These are phyloP conservation scores for Phallusia fumigata DNA, from an alignment of 23 tunicate species.

Conservation along the genomic window DNA sequence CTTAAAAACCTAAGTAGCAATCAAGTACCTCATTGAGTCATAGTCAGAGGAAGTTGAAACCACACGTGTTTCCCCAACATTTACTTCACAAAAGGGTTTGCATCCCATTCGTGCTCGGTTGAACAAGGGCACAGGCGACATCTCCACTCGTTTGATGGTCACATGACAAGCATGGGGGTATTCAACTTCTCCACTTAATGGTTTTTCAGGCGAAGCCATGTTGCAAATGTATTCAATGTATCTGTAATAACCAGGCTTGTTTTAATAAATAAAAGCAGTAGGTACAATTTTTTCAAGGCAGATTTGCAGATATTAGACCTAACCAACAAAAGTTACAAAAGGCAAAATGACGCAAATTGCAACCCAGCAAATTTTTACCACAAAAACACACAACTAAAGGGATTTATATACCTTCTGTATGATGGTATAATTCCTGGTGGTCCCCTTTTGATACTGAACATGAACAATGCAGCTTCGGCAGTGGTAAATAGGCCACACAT, in stretches of 20 bases:
- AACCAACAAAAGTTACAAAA: too few relatives aligned
- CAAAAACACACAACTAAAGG: too few relatives aligned
- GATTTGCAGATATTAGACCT: too few relatives aligned
- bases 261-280: too few relatives aligned
- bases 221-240: conserved; percentile 83
- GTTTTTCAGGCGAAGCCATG: conserved; percentile 51
- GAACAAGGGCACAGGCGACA: conserved; percentile 88
- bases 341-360: too few relatives aligned
- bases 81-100: conserved; percentile 80
- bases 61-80: conserved; percentile 57
- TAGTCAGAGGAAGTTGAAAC: conserved; percentile 73
- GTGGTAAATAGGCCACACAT: conserved; percentile 68
- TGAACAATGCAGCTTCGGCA: conserved; percentile 74
- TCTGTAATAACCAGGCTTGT: conserved; percentile 20
- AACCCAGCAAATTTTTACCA: too few relatives aligned
- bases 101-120: conserved; percentile 80
- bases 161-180: conserved; percentile 52
- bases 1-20: not conserved
- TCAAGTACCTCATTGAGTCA: conserved; percentile 61
- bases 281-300: too few relatives aligned
- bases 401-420: conserved; percentile 54
- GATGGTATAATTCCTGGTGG: conserved; percentile 72
- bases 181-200: not conserved
- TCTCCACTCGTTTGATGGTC: conserved; percentile 43
- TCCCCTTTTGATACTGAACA: conserved; percentile 73